Evolutionary conservation across 2,113 vertebrate species (phyloP).

Genomic region (Zapus hudsonius): DNA sequence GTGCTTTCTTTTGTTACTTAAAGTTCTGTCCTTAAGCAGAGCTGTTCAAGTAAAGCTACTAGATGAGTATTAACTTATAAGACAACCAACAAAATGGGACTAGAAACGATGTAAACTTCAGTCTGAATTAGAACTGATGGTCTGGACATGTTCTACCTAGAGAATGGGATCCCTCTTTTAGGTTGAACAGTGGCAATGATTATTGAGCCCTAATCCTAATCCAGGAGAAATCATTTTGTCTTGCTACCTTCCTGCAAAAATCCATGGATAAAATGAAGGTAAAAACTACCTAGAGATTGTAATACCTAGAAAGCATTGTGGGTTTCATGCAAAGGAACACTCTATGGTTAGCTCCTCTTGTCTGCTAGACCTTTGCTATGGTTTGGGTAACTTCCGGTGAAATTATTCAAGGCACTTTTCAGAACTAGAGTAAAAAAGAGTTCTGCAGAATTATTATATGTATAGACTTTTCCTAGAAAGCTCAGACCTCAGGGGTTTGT

Average conservation of each 20-base stretch:
- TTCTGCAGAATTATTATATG: neutral
- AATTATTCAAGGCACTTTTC: neutral
- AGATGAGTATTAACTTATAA: constrained; percentile 38
- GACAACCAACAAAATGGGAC: constrained; percentile 3
- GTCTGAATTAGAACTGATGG: neutral
- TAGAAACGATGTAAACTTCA: constrained; percentile 28
- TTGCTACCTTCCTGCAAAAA: neutral
- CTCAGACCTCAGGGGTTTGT: neutral
- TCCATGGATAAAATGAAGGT: neutral
- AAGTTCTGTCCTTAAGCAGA: constrained; percentile 11
- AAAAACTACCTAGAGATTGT: neutral
- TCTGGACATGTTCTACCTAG: neutral
- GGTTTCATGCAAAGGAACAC: neutral
- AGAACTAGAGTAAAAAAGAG: neutral
- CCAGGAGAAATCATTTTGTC: constrained; percentile 2
- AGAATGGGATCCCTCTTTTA: neutral
- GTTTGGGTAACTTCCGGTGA: constrained; percentile 6
- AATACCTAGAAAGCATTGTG: neutral
- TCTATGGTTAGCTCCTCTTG: neutral
- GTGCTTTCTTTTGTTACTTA: constrained; percentile 6
- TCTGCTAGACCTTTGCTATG: neutral
- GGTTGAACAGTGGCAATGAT: neutral
- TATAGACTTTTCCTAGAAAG: neutral
- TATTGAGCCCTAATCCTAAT: neutral
- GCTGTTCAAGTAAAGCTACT: constrained; percentile 7